Conservation (phyloP, 2,113 vertebrate species). For the Galemys pyrenaicus region DNA sequence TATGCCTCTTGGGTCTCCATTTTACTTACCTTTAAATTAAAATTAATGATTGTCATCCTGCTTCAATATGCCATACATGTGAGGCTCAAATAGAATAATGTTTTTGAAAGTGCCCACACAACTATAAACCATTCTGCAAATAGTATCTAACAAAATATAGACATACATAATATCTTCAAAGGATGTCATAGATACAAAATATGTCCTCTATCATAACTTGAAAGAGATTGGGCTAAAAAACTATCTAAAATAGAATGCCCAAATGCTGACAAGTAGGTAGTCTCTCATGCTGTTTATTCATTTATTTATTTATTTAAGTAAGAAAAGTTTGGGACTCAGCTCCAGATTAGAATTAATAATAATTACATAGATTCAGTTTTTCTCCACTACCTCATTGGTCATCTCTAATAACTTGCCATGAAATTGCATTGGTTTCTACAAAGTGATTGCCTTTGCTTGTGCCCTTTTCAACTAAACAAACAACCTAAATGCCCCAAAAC, state of each 20-base stretch:
- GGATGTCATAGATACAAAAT: constrained; percentile 12
- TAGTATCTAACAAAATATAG: constrained; percentile 9
- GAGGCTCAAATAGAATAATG: neutral
- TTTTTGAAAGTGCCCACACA: neutral
- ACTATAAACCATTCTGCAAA: neutral
- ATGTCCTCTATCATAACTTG: neutral
- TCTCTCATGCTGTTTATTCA: neutral
- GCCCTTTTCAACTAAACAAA: constrained; percentile 39
- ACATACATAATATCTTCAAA: neutral
- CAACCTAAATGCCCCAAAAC: too few species aligned
- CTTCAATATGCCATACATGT: neutral
- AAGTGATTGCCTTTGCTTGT: constrained; percentile 27
- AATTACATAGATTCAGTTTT: constrained; percentile 58
- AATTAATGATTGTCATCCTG: neutral
- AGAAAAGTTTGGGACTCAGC: neutral
- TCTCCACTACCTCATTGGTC: neutral
- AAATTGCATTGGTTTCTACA: constrained; percentile 63
- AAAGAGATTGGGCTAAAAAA: neutral
- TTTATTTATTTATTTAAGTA: neutral
- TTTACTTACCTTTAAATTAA: neutral
- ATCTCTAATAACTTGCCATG: constrained; percentile 48
- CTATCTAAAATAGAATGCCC: neutral
- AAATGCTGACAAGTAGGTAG: neutral
- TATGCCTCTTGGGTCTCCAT: neutral
- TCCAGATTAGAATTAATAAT: constrained; percentile 16